phyloP scores from a whole-genome alignment of 2,888 invertebrate species.

The Tenthredo livida region DNA sequence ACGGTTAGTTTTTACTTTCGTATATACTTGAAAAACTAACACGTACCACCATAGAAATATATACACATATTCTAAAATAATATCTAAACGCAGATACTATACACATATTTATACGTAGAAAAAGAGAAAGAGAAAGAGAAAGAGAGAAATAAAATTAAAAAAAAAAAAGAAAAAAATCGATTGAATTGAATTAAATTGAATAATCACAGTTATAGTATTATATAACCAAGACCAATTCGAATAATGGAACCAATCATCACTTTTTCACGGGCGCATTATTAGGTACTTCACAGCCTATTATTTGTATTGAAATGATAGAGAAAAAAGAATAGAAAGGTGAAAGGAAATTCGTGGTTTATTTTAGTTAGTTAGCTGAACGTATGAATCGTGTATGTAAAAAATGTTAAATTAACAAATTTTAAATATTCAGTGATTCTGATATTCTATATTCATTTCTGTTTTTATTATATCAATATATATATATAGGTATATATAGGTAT shows the following conservation, averaged over 20 bases:
- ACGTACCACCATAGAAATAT: background rate
- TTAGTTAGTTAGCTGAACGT: conserved; percentile 4
- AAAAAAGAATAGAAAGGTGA: conserved; percentile 22
- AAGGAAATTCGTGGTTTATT: conserved; percentile 50
- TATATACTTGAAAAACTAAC: background rate
- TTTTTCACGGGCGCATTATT: background rate
- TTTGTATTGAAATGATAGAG: background rate
- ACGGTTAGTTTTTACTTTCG: background rate
- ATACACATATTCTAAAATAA: conserved; percentile 12
- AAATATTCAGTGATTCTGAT: background rate
- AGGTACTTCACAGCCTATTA: background rate
- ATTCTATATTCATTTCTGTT: background rate
- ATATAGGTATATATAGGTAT: background rate
- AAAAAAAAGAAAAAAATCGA: background rate
- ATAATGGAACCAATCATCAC: conserved; percentile 28
- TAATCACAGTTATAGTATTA: background rate
- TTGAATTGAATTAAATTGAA: background rate
- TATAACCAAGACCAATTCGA: conserved; percentile 38
- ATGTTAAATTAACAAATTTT: conserved; percentile 11
- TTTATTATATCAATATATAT: background rate
- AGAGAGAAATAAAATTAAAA: background rate
- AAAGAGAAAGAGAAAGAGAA: background rate
- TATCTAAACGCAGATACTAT: conserved; percentile 4
- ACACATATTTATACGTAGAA: conserved; percentile 1
- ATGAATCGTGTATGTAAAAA: background rate